Base-by-base conservation (phyloP, 2,113 vertebrate species). In the Phylloscopus trochiloides region DNA sequence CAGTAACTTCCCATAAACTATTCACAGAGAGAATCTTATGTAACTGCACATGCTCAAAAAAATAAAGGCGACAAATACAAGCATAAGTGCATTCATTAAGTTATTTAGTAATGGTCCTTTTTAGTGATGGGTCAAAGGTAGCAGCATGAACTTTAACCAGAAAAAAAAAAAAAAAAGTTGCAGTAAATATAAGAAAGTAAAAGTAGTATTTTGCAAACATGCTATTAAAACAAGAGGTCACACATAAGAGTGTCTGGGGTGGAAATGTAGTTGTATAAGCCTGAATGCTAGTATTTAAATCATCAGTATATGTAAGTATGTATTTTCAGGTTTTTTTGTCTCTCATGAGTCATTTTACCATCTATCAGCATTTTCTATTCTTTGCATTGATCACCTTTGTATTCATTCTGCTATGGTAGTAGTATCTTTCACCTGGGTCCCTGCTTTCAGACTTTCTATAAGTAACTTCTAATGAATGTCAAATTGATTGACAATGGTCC, bases 31-130 rank as follows among this genome's bases (percentile, higher is more conserved):
- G 17, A 73, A 7, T 38, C 65, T 87, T 75, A 89, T 47, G 79
- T 76, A 93, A n/a, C n/a, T 94, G 47, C 34, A 80, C 32, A 20
- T 62, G 45, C 80, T 94, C 38, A 90, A 90, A 94, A 94, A 82
- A 77, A 82, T 31, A 90, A 32, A 48, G 34, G 28, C 6, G 17
- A 15, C 14, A 21, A 67, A 66, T 86, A 61, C 11, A 6, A 95
- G 16, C 61, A 31, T n/a, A 38, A 73, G n/a, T 24, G 3, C 32
- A 58, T 86, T 90, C 6, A 6, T 90, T 67, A 77, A 66, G 34
- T 43, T 58, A 40, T 32, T 89, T 63, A 42, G 7, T 82, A 63
- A 20, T 66, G 31, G 12, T 61, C 89, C 34, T 61, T 88, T 71
- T 40, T 74, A 55, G 40, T 72, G 52, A 17, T 67, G 36, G n/a